Evolutionary conservation across 2,797 vertebrate genomes (phyloP).

Genomic region (Tarsius wallacei): DNA sequence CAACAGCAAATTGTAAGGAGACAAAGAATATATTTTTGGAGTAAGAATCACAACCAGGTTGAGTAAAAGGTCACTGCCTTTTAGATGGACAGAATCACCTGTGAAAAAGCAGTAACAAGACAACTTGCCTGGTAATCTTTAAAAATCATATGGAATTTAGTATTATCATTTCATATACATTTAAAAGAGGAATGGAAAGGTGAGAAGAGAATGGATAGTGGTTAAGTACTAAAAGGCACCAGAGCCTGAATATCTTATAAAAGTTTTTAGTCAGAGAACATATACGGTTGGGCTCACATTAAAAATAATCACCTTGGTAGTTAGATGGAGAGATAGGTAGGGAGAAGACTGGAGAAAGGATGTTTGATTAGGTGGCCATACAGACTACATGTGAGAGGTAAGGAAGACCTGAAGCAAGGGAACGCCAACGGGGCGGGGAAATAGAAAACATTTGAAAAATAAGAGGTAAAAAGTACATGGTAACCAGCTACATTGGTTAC

Average conservation of each 20-base stretch:
- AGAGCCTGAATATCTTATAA: not conserved
- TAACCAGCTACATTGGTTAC: not conserved
- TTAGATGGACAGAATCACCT: not conserved
- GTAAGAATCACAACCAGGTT: not conserved
- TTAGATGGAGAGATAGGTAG: not conserved
- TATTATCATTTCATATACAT: not conserved
- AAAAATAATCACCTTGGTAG: not conserved
- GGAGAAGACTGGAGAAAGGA: not conserved
- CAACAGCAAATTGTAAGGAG: not conserved
- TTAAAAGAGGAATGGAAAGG: not conserved
- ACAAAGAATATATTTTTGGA: not conserved
- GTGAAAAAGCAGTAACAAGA: not conserved
- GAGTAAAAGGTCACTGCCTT: not conserved
- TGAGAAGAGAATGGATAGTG: not conserved
- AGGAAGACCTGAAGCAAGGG: not conserved
- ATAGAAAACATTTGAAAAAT: not conserved
- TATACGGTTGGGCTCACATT: not conserved
- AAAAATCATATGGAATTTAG: not conserved
- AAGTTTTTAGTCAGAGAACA: not conserved
- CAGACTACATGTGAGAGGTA: not conserved
- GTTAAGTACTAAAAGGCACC: not conserved
- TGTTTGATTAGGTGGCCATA: not conserved
- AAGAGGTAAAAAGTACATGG: not conserved
- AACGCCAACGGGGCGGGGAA: not conserved
- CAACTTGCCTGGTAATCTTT: not conserved